These are phyloP conservation scores for Lepeophtheirus salmonis DNA, from an alignment of 1,140 invertebrate species.

Conservation along the genomic window DNA sequence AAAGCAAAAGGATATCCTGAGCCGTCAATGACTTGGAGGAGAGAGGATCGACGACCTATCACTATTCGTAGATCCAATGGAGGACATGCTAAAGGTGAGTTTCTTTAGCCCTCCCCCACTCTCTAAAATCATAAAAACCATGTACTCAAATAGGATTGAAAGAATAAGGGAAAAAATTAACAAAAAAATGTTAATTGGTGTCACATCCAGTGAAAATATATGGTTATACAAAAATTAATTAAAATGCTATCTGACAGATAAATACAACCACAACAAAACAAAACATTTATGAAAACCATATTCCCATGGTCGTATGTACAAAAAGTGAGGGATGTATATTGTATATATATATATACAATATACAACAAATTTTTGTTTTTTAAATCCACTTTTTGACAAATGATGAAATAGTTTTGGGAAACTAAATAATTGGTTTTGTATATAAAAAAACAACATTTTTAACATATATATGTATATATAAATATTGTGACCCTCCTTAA, in stretches of 20 bases:
- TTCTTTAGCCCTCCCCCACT: neutral
- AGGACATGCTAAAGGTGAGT: slow-evolving; percentile 29
- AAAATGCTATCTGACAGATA: neutral
- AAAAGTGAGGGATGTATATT: too few species aligned
- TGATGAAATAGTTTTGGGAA: too few species aligned
- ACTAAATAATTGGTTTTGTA: too few species aligned
- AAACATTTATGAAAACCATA: neutral
- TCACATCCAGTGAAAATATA: neutral
- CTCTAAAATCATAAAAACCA: neutral
- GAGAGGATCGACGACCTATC: slow-evolving; percentile 64
- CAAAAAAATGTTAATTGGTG: slow-evolving; percentile 22
- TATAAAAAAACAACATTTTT: too few species aligned
- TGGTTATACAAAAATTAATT: neutral
- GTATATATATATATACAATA: too few species aligned
- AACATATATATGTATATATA: too few species aligned
- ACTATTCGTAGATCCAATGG: slow-evolving; percentile 43
- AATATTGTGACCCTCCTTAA: too few species aligned
- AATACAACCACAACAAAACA: neutral
- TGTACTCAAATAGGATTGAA: slow-evolving; percentile 33
- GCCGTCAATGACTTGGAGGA: slow-evolving; percentile 61
- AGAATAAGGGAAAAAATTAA: slow-evolving; percentile 57
- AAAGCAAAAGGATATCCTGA: slow-evolving; percentile 56
- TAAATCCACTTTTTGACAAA: too few species aligned
- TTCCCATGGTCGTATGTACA: too few species aligned
- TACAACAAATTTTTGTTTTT: too few species aligned